Percentiles rank a stretch among this genome's conserved stretches.
Evolutionary conservation across 2,113 vertebrate genomes (phyloP).

Genomic region (Grallaria varia): DNA sequence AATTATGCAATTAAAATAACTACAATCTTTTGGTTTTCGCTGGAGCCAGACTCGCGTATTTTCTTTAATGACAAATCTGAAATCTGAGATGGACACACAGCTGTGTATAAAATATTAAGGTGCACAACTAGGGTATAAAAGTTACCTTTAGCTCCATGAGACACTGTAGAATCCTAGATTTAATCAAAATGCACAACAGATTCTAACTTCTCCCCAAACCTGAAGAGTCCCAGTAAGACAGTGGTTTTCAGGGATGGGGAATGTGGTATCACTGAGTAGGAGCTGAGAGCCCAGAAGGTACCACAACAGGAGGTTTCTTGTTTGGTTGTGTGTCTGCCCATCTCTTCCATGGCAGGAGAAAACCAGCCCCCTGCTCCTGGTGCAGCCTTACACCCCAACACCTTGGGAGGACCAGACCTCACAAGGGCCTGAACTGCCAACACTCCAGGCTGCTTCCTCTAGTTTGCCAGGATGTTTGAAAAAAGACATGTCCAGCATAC

Average conservation of each 20-base stretch:
- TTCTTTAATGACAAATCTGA: background rate
- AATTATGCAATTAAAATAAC: background rate
- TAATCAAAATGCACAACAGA: background rate
- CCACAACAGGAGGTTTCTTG: background rate
- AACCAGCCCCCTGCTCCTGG: background rate
- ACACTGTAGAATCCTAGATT: background rate
- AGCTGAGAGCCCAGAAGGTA: background rate
- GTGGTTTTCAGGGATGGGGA: background rate
- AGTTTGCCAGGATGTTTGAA: background rate
- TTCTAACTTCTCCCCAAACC: background rate
- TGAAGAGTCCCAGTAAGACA: background rate
- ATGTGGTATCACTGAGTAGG: rapidly evolving
- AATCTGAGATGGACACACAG: background rate
- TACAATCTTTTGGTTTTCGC: background rate
- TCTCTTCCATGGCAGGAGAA: background rate
- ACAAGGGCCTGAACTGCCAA: background rate
- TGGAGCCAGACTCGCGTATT: background rate
- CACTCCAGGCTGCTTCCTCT: background rate
- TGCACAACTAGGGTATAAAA: background rate
- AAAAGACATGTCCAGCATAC: background rate
- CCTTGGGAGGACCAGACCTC: background rate
- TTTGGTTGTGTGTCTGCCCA: background rate
- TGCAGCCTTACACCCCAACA: rapidly evolving
- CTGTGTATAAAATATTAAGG: background rate
- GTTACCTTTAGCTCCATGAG: background rate